A percentile compares a stretch with the other conserved stretches of the same genome.
Conservation (phyloP, 2,113 vertebrate species). For the Peucedramus taeniatus region DNA sequence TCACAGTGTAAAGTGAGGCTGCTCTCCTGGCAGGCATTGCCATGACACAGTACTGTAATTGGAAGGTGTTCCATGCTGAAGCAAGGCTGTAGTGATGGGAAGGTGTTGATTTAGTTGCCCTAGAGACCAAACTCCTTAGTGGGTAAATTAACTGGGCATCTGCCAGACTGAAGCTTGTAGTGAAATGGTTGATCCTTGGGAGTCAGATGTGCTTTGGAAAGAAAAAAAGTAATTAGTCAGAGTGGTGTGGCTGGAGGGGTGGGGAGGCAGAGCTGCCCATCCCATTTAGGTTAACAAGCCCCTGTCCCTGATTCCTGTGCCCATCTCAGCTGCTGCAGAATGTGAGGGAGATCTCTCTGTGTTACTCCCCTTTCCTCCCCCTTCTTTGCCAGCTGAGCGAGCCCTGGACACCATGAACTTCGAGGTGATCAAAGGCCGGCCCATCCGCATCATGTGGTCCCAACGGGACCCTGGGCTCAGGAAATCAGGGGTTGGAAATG, state of each 20-base stretch:
- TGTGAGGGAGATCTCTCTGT: not conserved
- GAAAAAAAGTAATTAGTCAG: no score
- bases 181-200: not conserved
- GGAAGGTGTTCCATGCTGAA: not conserved
- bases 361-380: not conserved
- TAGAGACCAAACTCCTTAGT: not conserved
- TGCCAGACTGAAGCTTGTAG: not conserved
- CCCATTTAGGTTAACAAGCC: not conserved
- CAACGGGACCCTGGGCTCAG: constrained; percentile 93
- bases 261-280: not conserved
- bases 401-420: constrained; percentile 99
- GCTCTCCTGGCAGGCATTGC: not conserved
- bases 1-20: rapidly evolving
- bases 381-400: constrained; percentile 83
- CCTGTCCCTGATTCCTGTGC: not conserved
- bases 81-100: not conserved
- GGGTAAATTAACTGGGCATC: not conserved
- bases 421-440: constrained; percentile 92
- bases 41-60: not conserved
- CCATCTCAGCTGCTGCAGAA: not conserved
- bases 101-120: not conserved
- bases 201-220: not conserved
- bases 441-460: constrained; percentile 98
- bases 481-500: constrained; percentile 93
- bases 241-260: not conserved